Base-by-base conservation (phyloP, 2,888 invertebrate genomes). In the Germaria angustata region DNA sequence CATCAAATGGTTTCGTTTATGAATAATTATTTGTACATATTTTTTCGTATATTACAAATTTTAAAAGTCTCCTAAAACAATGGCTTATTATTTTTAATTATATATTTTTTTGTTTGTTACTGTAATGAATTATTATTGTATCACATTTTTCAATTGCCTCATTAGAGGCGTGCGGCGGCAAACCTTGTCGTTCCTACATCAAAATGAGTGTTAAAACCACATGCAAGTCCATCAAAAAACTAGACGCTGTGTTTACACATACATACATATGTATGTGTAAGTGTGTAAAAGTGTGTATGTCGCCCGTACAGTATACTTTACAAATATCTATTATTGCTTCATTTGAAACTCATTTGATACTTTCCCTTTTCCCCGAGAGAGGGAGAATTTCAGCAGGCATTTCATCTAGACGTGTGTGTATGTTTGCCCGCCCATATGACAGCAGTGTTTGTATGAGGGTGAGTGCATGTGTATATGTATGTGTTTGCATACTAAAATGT, bases 261-360 rank as follows among this genome's bases (percentile, higher is more conserved):
- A n/a, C n/a, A n/a, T n/a, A n/a, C n/a, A n/a, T n/a, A n/a, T n/a
- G n/a, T n/a, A n/a, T n/a, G n/a, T n/a, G n/a, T n/a, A n/a, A n/a
- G n/a, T n/a, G n/a, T n/a, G n/a, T n/a, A n/a, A n/a, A n/a, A n/a
- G n/a, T n/a, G 1, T 63, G 13, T 15, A 32, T 57, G 20, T 3
- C 34, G 17, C 6, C 28, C 20, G n/a, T n/a, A 39, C 3, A 20
- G 2, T 46, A 41, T 32, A 20, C 11, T 51, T 36, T 15, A 49
- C 34, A 66, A 49, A 51, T 51, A 51, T 44, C 28, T 63, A 34
- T 66, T 55, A 22, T 22, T 44, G 44, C 22, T 71, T 46, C 9
- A 57, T 57, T 57, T 28, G 24, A 46, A 57, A 57, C 57, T 46
- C 34, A 57, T 57, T 44, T 7, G 44, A 71, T 71, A 71, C 57